Evolutionary conservation across 2,797 vertebrate genomes (phyloP).

Genomic region (Toxotes lorentzi): DNA sequence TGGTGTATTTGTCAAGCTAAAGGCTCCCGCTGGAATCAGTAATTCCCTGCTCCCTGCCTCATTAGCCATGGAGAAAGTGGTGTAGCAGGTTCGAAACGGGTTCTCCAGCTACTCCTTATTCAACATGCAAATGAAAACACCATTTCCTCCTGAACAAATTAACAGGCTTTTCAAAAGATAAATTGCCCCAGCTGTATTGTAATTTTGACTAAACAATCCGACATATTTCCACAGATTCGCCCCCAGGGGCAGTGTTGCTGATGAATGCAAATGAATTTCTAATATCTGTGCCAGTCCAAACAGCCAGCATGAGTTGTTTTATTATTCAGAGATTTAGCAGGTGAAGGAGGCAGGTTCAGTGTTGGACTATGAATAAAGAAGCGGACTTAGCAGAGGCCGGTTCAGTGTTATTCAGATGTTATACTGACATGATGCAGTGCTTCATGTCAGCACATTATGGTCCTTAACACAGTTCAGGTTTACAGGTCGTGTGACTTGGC

Average conservation of each 20-base stretch:
- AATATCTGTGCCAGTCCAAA: constrained; percentile 56
- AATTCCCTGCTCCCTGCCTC: constrained; percentile 74
- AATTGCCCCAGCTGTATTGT: constrained; percentile 86
- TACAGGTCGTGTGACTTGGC: constrained; percentile 37
- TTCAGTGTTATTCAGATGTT: constrained; percentile 10
- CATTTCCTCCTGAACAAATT: constrained; percentile 84
- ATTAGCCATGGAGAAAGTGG: constrained; percentile 77
- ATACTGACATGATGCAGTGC: constrained; percentile 5
- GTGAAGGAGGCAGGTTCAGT: constrained; percentile 16
- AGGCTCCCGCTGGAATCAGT: constrained; percentile 68
- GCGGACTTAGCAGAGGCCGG: constrained; percentile 20
- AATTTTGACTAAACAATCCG: constrained; percentile 85
- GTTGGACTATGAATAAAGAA: constrained; percentile 34
- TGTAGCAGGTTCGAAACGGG: constrained; percentile 80
- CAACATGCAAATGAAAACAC: constrained; percentile 86
- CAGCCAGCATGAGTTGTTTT: constrained; percentile 32
- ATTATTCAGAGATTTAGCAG: constrained; percentile 42
- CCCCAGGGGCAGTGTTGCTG: constrained; percentile 72
- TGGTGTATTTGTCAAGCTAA: constrained; percentile 79
- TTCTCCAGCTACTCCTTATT: constrained; percentile 81
- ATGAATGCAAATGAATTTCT: constrained; percentile 82
- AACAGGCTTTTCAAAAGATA: constrained; percentile 87
- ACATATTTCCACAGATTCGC: constrained; percentile 76
- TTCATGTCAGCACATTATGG: constrained; percentile 31
- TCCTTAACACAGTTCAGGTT: constrained; percentile 43